A percentile compares a stretch with the other conserved stretches of the same genome.
Conservation (phyloP, 2,888 invertebrate genomes). For the Blera fallax region DNA sequence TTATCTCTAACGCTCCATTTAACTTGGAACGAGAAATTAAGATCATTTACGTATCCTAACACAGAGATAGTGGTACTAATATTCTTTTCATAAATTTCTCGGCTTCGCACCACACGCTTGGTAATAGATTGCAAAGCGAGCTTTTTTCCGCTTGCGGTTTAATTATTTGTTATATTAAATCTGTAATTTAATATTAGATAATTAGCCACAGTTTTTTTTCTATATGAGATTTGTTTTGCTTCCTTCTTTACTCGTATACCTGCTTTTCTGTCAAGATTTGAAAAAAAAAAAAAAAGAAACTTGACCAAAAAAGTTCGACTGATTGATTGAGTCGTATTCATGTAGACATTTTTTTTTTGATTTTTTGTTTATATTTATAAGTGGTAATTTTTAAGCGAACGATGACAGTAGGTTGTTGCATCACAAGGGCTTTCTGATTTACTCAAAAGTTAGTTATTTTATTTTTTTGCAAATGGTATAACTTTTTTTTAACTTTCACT, state of each 20-base stretch:
- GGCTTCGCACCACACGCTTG: conserved; percentile 42
- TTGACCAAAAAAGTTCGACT: background rate
- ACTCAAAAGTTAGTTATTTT: background rate
- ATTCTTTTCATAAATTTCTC: conserved; percentile 26
- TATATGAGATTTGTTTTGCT: background rate
- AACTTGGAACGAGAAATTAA: conserved; percentile 40
- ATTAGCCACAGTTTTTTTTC: conserved; percentile 14
- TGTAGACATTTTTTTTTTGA: background rate
- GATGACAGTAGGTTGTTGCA: conserved; percentile 21
- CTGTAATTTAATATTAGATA: conserved; percentile 44
- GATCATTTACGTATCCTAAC: conserved; percentile 31
- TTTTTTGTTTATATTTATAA: background rate
- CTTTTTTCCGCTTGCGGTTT: conserved; percentile 57
- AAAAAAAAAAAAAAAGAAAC: background rate
- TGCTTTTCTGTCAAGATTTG: background rate
- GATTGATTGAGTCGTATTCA: conserved; percentile 13
- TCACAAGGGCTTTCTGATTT: conserved; percentile 10
- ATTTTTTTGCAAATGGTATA: background rate
- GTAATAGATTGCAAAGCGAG: conserved; percentile 54
- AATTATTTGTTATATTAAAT: conserved; percentile 32
- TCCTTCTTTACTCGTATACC: background rate
- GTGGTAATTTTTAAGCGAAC: background rate
- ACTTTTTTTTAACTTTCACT: conserved; percentile 26
- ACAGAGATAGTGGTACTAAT: background rate
- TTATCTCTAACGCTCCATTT: conserved; percentile 43